A percentile compares a stretch with the other conserved stretches of the same genome.
Conservation (phyloP, 2,797 vertebrate species). For the Podarcis siculus region DNA sequence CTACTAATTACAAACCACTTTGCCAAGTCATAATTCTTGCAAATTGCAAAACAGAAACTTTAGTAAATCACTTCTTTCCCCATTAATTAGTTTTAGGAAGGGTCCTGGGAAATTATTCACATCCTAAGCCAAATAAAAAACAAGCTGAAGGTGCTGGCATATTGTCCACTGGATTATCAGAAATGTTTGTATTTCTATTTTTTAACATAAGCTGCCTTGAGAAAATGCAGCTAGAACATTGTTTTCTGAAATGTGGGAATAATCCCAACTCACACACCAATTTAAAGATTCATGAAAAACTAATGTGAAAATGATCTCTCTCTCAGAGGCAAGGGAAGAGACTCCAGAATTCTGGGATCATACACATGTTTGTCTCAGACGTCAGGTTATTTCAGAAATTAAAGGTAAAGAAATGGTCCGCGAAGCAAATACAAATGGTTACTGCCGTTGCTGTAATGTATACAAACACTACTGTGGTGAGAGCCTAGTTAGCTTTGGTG, state of each 20-base stretch:
- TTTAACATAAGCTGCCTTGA: too few species aligned
- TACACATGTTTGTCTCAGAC: neutral
- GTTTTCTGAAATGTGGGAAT: neutral
- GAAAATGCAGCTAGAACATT: neutral
- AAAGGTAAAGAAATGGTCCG: neutral
- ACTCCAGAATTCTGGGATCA: neutral
- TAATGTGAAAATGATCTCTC: neutral
- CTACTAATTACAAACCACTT: constrained; percentile 55
- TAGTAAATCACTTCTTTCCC: constrained; percentile 19
- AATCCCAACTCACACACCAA: neutral
- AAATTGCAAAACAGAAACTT: constrained; percentile 41
- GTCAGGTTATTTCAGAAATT: neutral
- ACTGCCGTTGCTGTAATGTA: neutral
- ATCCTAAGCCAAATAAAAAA: neutral
- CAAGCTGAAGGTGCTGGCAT: fast-evolving
- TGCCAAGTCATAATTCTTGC: constrained; percentile 30
- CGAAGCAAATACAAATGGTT: neutral
- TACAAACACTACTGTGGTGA: too few species aligned
- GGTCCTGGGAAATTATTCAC: constrained; percentile 15
- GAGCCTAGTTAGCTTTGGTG: too few species aligned
- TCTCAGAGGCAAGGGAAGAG: neutral
- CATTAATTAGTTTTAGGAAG: constrained; percentile 4
- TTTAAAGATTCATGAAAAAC: neutral
- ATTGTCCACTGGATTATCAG: neutral
- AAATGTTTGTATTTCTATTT: neutral